A percentile compares a stretch with the other conserved stretches of the same genome.
Evolutionary conservation across 2,888 invertebrate species (phyloP).

Genomic region (Holacanthella duospinosa): DNA sequence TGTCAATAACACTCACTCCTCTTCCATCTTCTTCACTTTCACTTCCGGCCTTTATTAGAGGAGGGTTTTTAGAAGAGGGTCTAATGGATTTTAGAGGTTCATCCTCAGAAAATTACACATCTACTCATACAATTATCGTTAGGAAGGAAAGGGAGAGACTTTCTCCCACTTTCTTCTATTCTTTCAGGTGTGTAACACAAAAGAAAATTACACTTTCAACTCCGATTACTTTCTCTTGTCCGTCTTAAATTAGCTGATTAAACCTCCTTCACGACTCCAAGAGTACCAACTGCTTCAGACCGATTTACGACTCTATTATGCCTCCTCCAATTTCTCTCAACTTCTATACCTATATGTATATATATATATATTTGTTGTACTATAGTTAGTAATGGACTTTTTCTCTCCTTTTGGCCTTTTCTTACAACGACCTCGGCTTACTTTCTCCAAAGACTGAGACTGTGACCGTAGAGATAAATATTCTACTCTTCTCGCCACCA

Average conservation of each 20-base stretch:
- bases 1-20: constrained; percentile 28
- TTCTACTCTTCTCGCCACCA: too few species aligned
- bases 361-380: neutral
- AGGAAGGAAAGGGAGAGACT: neutral
- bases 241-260: constrained; percentile 6
- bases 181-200: neutral
- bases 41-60: neutral
- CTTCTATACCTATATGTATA: neutral
- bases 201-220: neutral
- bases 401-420: neutral
- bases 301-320: constrained; percentile 27
- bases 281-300: constrained; percentile 20
- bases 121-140: neutral
- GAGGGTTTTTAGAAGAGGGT: neutral
- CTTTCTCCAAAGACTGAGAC: neutral
- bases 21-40: constrained; percentile 5
- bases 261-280: constrained; percentile 6
- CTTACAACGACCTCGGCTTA: neutral
- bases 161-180: neutral
- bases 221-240: neutral
- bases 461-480: neutral
- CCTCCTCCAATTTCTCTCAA: constrained; percentile 10
- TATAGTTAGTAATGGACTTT: constrained; percentile 4
- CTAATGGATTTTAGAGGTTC: constrained; percentile 5
- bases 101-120: neutral